A percentile compares a stretch with the other conserved stretches of the same genome.
These are phyloP conservation scores for Epinephelus fuscoguttatus DNA, from an alignment of 2,113 vertebrate genomes.

Conservation along the genomic window DNA sequence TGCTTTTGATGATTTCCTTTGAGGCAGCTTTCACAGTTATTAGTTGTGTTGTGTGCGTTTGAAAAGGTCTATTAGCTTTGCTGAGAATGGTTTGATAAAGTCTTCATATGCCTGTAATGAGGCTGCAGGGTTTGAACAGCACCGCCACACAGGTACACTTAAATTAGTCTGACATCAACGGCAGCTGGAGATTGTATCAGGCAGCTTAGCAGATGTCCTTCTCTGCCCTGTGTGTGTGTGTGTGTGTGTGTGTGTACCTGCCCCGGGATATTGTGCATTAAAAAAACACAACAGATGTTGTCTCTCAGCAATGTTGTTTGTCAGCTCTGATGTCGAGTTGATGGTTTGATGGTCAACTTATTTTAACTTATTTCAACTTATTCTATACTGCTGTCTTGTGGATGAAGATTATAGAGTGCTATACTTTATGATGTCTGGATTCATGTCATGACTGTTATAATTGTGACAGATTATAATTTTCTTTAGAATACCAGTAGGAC, in stretches of 20 bases:
- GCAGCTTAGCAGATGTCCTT: constrained; percentile 51
- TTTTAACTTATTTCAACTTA: no score
- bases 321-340: constrained; percentile 32
- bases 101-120: constrained; percentile 45
- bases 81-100: constrained; percentile 32
- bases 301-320: constrained; percentile 31
- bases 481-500: not conserved
- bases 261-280: constrained; percentile 45
- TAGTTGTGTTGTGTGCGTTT: constrained; percentile 2
- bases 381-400: not conserved
- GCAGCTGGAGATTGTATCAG: constrained; percentile 56
- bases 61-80: constrained; percentile 37
- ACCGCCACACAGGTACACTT: constrained; percentile 29
- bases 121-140: constrained; percentile 40
- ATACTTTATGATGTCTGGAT: not conserved
- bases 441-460: not conserved
- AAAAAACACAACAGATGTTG: constrained; percentile 58
- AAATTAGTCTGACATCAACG: constrained; percentile 47
- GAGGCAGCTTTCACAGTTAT: constrained; percentile 33
- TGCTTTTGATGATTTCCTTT: constrained; percentile 22
- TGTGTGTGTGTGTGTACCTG: constrained; percentile 22
- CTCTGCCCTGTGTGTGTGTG: constrained; percentile 24
- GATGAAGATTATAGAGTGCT: not conserved
- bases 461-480: not conserved
- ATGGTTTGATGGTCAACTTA: no score